Evolutionary conservation across 2,797 vertebrate species (phyloP).

Genomic region (Momotus momota): DNA sequence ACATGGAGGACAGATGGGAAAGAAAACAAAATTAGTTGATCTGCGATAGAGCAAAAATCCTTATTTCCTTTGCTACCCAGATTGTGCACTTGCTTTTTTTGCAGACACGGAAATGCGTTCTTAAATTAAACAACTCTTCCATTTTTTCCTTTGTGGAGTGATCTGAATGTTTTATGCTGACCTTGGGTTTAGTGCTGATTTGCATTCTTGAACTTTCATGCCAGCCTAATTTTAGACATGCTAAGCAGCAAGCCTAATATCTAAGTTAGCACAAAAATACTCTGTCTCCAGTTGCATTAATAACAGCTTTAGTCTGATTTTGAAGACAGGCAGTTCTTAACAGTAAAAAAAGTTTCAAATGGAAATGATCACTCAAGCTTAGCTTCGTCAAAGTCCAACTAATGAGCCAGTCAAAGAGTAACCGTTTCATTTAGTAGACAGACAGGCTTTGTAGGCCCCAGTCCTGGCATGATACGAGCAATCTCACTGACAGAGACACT

Average conservation of each 20-base stretch:
- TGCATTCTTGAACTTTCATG: conserved; percentile 40
- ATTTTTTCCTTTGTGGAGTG: conserved; percentile 39
- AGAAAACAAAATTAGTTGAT: conserved; percentile 58
- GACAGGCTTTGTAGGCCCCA: background rate
- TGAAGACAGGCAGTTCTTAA: background rate
- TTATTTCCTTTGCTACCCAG: conserved; percentile 57
- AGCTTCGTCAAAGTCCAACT: background rate
- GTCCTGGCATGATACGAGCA: background rate
- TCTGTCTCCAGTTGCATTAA: conserved; percentile 16
- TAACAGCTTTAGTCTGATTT: background rate
- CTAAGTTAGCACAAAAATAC: conserved; percentile 55
- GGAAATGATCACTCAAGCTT: background rate
- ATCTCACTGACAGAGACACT: background rate
- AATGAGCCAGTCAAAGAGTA: background rate
- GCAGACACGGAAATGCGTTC: background rate
- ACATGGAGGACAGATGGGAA: conserved; percentile 69
- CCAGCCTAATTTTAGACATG: conserved; percentile 51
- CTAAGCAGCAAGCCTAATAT: conserved; percentile 38
- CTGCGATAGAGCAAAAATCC: conserved; percentile 32
- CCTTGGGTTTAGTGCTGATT: conserved; percentile 45
- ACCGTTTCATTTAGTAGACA: background rate
- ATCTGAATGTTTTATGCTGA: conserved; percentile 55
- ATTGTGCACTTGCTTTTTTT: conserved; percentile 24
- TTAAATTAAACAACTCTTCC: conserved; percentile 37
- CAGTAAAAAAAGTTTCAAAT: background rate